These are phyloP conservation scores for Lithodes maja DNA, from an alignment of 2,888 invertebrate species.

Conservation along the genomic window DNA sequence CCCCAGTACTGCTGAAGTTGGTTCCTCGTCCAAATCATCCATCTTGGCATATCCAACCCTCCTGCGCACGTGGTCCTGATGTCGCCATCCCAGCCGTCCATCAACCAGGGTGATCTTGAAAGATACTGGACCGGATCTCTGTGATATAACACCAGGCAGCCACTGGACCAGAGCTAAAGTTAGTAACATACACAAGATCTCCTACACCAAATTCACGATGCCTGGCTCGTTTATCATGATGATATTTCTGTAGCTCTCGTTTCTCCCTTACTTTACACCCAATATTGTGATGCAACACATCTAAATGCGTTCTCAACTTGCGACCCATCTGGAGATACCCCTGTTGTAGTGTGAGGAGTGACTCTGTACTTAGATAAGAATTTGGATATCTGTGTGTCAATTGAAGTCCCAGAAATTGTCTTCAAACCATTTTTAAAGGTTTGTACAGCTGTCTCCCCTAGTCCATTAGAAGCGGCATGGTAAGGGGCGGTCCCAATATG, in stretches of 20 bases:
- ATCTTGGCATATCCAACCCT: no score
- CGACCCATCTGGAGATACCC: not conserved
- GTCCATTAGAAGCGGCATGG: not conserved
- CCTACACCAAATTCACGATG: no score
- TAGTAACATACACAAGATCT: no score
- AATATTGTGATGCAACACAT: not conserved
- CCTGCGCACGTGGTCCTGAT: constrained; percentile 21
- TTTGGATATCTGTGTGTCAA: not conserved
- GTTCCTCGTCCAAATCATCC: no score
- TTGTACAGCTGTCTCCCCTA: constrained; percentile 6
- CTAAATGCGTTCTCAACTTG: not conserved
- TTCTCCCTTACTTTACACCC: not conserved
- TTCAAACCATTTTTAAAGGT: not conserved
- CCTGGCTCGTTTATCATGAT: constrained; percentile 12
- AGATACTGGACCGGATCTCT: constrained; percentile 21
- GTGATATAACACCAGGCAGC: constrained; percentile 11
- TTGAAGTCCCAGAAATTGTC: not conserved
- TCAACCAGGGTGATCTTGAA: not conserved
- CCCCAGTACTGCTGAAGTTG: no score
- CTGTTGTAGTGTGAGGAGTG: constrained; percentile 13
- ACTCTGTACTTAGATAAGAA: not conserved
- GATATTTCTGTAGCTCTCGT: constrained; percentile 16
- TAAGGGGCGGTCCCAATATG: constrained; percentile 11
- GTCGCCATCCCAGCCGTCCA: not conserved
- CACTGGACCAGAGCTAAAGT: no score